phyloP scores from a whole-genome alignment of 2,888 invertebrate genomes.

The Hyalella azteca region DNA sequence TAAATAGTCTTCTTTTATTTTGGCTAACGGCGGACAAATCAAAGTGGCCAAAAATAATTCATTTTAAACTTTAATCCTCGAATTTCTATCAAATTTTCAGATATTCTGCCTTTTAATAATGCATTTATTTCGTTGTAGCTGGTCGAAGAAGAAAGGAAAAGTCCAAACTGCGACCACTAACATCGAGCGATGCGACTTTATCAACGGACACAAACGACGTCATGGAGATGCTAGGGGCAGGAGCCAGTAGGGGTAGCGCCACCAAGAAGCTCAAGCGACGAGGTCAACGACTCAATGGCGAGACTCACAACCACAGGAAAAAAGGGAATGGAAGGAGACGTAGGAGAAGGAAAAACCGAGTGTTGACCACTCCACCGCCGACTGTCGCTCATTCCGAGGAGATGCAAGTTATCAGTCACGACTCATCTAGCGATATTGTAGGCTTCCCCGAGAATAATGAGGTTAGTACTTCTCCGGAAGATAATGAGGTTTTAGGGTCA shows the following conservation, averaged over 20 bases:
- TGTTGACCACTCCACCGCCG: not conserved
- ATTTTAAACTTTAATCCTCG: too few relatives aligned
- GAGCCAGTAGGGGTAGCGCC: not conserved
- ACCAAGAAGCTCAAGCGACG: not conserved
- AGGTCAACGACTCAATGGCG: not conserved
- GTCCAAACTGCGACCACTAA: slow-evolving; percentile 6
- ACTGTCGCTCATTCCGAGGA: slow-evolving; percentile 6
- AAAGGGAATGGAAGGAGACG: not conserved
- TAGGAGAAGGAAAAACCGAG: slow-evolving; percentile 39
- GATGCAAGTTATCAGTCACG: not conserved
- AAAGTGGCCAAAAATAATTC: too few relatives aligned
- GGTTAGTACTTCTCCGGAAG: not conserved
- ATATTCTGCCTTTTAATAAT: not conserved
- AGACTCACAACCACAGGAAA: slow-evolving; percentile 4
- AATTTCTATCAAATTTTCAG: not conserved
- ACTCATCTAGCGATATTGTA: not conserved
- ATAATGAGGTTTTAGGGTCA: slow-evolving; percentile 40
- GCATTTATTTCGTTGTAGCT: not conserved
- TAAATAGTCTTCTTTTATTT: too few relatives aligned
- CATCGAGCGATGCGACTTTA: not conserved
- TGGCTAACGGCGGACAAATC: too few relatives aligned
- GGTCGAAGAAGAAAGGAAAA: slow-evolving; percentile 39
- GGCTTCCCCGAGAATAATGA: not conserved
- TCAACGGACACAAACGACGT: slow-evolving; percentile 3
- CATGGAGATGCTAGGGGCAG: not conserved